Evolutionary conservation across 2,888 invertebrate species (phyloP), one percentile per base, ranked within the genome.

Genomic region (Xylocampa areola): DNA sequence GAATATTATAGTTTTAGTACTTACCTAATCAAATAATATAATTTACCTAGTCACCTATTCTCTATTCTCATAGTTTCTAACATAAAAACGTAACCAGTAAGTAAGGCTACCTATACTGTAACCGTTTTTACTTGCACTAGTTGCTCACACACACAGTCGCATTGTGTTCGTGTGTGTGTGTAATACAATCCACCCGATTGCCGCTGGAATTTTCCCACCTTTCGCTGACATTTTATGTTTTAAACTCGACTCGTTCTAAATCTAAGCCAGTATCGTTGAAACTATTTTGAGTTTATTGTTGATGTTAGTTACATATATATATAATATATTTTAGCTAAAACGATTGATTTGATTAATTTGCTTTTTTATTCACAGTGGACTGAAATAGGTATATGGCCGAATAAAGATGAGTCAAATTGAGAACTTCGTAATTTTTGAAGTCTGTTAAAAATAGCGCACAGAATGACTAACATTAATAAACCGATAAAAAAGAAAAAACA

Each of bases 161-260:
- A 27, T 0, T 4, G 13, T 37, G 14, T 5, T 0, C 5, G 6
- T 25, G 30, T 39, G 41, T 45, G 60, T 35, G 50, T 65, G 68
- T 64, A 73, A 67, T 35, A 62, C 58, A 68, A 72, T 65, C 72
- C 61, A 71, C 58, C 43, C 53, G 43, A 67, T 64, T 76, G 37
- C 54, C 71, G 45, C 40, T 66, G 79, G 80, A 75, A 81, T 79
- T 81, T 85, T 84, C 83, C 82, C 82, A 77, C 84, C 84, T 85
- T 84, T 85, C 84, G 81, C 83, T 74, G 16, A 49, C 36, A 37
- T 45, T 33, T 49, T 53, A 6, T 30, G 13, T 6, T 14, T 35
- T 17, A 21, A 39, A 39, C 23, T 23, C 14, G 23, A 13, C 14
- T 23, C 13, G 37, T 2, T 36, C 4, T 7, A 37, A 8, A 4